Evolutionary conservation across 2,797 vertebrate species (phyloP).

Genomic region (Acrossocheilus fasciatus): DNA sequence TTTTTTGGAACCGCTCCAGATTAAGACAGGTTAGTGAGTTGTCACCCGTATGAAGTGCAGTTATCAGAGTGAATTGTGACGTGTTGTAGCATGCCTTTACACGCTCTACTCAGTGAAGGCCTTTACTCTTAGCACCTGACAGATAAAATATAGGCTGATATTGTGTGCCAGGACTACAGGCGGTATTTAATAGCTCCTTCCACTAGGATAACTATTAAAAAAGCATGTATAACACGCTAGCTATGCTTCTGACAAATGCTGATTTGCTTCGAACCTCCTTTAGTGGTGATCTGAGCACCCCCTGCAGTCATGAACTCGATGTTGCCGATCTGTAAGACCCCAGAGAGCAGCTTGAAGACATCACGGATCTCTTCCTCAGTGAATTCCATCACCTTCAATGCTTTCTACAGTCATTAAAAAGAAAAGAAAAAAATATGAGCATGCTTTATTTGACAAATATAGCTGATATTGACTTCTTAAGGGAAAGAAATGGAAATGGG

Average conservation of each 20-base stretch:
- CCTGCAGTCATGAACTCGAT: constrained; percentile 94
- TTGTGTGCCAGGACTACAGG: background rate
- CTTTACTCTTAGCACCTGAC: background rate
- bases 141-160: constrained; percentile 4
- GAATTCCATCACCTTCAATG: constrained; percentile 90
- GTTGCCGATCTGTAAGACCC: constrained; percentile 89
- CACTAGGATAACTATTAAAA: constrained; percentile 7
- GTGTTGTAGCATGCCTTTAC: constrained; percentile 67
- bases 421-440: background rate
- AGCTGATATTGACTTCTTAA: background rate
- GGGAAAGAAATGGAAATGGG: background rate
- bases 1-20: background rate
- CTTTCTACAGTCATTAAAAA: constrained; percentile 75
- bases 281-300: constrained; percentile 89
- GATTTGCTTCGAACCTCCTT: constrained; percentile 76
- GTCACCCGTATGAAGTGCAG: constrained; percentile 67
- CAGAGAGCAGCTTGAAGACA: constrained; percentile 89
- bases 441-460: background rate
- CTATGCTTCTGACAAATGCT: background rate
- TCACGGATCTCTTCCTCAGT: constrained; percentile 89
- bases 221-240: background rate
- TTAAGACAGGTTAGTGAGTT: background rate
- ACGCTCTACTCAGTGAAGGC: background rate
- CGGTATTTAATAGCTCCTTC: background rate
- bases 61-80: constrained; percentile 67